Percentiles rank a stretch among this genome's conserved stretches.
Evolutionary conservation across 2,113 vertebrate genomes (phyloP).

Genomic region (Eonycteris spelaea): DNA sequence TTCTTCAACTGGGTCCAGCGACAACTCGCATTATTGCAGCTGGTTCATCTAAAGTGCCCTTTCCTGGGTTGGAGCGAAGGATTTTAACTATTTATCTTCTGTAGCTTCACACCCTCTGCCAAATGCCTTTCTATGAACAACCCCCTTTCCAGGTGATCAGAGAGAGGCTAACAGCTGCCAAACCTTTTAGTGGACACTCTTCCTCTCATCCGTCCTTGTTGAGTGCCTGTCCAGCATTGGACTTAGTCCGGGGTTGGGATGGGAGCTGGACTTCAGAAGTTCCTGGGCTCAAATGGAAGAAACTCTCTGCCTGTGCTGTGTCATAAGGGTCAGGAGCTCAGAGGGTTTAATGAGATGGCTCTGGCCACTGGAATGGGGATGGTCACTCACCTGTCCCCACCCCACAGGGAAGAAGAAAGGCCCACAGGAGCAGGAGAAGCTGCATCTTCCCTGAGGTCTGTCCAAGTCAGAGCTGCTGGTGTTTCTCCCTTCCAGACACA

Average conservation of each 20-base stretch:
- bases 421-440: not conserved
- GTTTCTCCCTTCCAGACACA: not conserved
- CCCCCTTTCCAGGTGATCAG: not conserved
- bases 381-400: not conserved
- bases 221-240: not conserved
- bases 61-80: not conserved
- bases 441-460: not conserved
- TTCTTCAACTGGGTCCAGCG: not conserved
- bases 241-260: not conserved
- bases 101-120: not conserved
- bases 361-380: not conserved
- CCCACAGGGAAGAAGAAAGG: not conserved
- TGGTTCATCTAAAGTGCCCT: not conserved
- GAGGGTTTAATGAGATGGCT: not conserved
- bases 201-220: not conserved
- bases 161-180: no score
- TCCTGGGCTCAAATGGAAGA: not conserved
- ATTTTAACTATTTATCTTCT: not conserved
- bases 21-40: rapidly evolving
- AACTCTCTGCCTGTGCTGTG: not conserved
- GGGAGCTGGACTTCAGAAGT: not conserved
- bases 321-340: not conserved
- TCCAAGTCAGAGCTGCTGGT: not conserved
- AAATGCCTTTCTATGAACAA: not conserved
- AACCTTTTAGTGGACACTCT: not conserved